Evolutionary conservation across 2,113 vertebrate genomes (phyloP), one percentile per base, ranked within the genome.

Genomic region (Himantopus leucocephalus): DNA sequence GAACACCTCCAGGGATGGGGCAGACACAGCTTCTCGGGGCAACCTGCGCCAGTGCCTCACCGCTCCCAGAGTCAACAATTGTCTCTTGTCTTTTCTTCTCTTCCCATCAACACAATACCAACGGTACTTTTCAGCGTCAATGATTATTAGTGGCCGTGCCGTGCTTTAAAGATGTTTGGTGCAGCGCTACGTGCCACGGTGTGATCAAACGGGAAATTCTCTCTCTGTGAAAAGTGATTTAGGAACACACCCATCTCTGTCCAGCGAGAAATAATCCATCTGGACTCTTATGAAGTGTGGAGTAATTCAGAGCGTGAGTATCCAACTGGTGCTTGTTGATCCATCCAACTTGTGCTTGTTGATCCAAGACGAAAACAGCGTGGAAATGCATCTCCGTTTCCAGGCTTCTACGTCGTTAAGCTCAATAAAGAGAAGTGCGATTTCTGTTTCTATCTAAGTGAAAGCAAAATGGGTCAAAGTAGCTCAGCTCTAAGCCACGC

Each of bases 11-110:
- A 62, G 21, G 15, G 58, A 32, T 18, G 74, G 12, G n/a, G n/a
- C 74, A 50, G 4, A 45, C 14, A 24, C 58, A 12, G 4, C 43
- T 12, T 10, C 58, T 37, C 74, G 6, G 45, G 58, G 27, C 43
- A 52, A 2, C 59, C 47, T 34, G 17, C 0, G 0, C 22, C 37
- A 12, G 16, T 0, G 30, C 3, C 32, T 43, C 48, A 22, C 10
- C 48, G 5, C 37, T 24, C 30, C 34, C 22, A 27, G 4, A 6
- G 14, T 2, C 4, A 55, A 55, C 29, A 56, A 19, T 23, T 29
- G 30, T 67, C 43, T 58, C 53, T 74, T 45, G 11, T 41, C 35
- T 56, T 45, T 4, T 67, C 30, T 23, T 12, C 12, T 52, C 37
- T 55, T 56, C 76, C 48, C 50, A 27, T 26, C 35, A 58, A 20